Base-by-base conservation (phyloP, 2,113 vertebrate genomes). In the Eupsittula cactorum region DNA sequence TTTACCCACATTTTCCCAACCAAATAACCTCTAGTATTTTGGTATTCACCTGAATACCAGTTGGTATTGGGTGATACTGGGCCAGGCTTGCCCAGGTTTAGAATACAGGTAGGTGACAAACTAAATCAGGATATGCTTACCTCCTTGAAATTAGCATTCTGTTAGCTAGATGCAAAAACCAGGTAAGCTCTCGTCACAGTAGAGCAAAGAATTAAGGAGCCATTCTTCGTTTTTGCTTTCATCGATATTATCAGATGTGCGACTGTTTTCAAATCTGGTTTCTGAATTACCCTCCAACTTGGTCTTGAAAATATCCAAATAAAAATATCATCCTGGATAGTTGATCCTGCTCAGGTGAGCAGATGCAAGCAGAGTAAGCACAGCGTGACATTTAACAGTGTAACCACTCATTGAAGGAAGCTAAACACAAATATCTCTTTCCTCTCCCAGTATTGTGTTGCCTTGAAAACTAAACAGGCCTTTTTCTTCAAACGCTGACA, bases 1-100 rank as follows among this genome's bases (percentile, higher is more conserved):
- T 41, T 75, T 85, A 16, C 19, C 13, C 27, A 37, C 21, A 20
- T 80, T 63, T 77, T 33, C 42, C 35, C n/a, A 63, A 0, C 8
- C 8, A 2, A 27, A 35, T 68, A 77, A 68, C 13, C 29, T 57
- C 25, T 1, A 0, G 0, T 19, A 0, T 82, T 87, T 65, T 2
- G 0, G 13, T 63, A 37, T 85, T 82, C 33, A 23, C 33, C 57
- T 59, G 57, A 59, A 59, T n/a, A 59, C 57, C 33, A 59, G 57
- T 59, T 59, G 57, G 57, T n/a, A 35, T 10, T 59, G 57, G 6
- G 57, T 59, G 57, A 35, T 59, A 59, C 57, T 59, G 33, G 35
- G 49, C 23, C 31, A 50, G 60, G 53, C 35, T 68, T n/a, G 6
- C 31, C 24, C 49, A 27, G 21, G 57, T 31, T 25, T 47, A 52